A percentile compares a stretch with the other conserved stretches of the same genome.
Conservation (phyloP, 2,888 invertebrate species). For the Conops quadrifasciatus region DNA sequence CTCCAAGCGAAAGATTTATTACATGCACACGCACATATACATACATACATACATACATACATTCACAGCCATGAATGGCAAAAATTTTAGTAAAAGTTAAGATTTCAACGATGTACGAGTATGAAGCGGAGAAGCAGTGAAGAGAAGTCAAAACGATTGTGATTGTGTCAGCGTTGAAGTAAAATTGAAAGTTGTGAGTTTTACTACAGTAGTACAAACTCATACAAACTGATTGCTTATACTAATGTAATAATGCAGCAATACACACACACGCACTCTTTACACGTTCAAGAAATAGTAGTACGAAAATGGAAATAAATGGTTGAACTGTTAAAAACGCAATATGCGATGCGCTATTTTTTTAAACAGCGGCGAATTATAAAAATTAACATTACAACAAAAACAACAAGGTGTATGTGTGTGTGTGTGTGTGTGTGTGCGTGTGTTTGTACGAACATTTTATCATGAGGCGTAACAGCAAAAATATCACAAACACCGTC, state of each 20-base stretch:
- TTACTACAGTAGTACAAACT: too few species aligned
- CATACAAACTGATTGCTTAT: constrained; percentile 40
- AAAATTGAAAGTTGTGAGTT: too few species aligned
- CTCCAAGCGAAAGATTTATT: constrained; percentile 47
- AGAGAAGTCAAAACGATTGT: too few species aligned
- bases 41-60: background rate
- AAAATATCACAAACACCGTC: too few species aligned
- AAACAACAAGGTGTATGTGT: constrained; percentile 25
- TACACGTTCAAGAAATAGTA: background rate
- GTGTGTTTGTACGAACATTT: background rate
- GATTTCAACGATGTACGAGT: constrained; percentile 7
- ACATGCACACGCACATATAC: background rate
- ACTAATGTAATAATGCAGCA: constrained; percentile 44
- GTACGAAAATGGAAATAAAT: constrained; percentile 33
- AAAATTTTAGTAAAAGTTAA: constrained; percentile 19
- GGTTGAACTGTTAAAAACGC: constrained; percentile 31
- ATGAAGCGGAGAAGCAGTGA: too few species aligned
- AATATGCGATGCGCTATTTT: background rate
- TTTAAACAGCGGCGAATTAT: constrained; percentile 20
- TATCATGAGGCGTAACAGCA: too few species aligned
- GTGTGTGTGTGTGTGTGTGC: background rate
- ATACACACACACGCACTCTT: constrained; percentile 14
- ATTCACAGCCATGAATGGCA: background rate
- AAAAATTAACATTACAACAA: constrained; percentile 39
- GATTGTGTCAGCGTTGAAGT: too few species aligned